Evolutionary conservation across 2,888 invertebrate genomes (phyloP).

Genomic region (Thera obeliscata): DNA sequence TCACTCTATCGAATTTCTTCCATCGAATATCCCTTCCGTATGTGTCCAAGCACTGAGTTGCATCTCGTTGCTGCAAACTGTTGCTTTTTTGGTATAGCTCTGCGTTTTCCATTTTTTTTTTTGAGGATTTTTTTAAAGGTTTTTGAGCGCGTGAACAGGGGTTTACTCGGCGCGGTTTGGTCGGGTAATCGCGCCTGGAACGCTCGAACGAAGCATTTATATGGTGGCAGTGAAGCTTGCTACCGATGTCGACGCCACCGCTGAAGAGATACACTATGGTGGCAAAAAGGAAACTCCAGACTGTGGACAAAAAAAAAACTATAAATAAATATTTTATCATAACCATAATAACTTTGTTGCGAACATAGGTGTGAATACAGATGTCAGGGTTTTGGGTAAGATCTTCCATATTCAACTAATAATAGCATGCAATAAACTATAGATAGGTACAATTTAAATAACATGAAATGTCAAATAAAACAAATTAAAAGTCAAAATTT

Average conservation of each 20-base stretch:
- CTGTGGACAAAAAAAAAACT: conserved; percentile 11
- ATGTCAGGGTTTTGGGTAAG: too few relatives aligned
- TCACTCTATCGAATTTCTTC: conserved; percentile 76
- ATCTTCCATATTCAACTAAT: too few relatives aligned
- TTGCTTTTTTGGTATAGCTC: conserved; percentile 88
- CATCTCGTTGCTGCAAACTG: conserved; percentile 86
- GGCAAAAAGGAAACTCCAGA: conserved; percentile 39
- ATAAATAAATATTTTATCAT: too few relatives aligned
- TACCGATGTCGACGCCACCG: conserved; percentile 46
- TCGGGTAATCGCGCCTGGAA: conserved; percentile 63
- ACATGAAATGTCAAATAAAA: too few relatives aligned
- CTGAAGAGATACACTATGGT: conserved; percentile 17
- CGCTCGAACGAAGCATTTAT: conserved; percentile 71
- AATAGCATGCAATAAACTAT: too few relatives aligned
- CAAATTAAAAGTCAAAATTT: too few relatives aligned
- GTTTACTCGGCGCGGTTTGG: conserved; percentile 68
- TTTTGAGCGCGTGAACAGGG: conserved; percentile 62
- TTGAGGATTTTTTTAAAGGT: conserved; percentile 30
- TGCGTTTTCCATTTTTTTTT: conserved; percentile 81
- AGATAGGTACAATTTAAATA: too few relatives aligned
- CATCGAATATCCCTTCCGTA: conserved; percentile 85
- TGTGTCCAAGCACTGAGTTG: conserved; percentile 85
- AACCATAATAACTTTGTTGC: too few relatives aligned
- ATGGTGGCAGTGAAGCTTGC: conserved; percentile 52
- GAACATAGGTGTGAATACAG: not conserved